phyloP scores from a whole-genome alignment of 2,113 vertebrate species.

The Spilogale gracilis region DNA sequence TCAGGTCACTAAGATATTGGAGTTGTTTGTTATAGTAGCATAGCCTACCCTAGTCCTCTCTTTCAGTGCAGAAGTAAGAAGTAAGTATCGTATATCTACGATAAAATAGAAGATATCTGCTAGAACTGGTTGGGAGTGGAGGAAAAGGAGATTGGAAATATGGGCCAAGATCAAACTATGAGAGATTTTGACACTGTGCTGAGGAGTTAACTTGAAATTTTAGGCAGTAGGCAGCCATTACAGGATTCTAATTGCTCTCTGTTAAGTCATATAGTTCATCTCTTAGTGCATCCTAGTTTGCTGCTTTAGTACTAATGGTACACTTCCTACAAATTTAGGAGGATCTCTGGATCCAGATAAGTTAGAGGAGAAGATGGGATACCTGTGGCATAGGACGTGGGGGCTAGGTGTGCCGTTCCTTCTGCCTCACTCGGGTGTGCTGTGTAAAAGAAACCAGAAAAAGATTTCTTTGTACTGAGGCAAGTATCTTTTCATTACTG shows the following conservation, averaged over 20 bases:
- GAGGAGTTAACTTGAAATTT: neutral
- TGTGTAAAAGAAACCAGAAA: neutral
- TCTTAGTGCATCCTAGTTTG: neutral
- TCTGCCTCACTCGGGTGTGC: no score
- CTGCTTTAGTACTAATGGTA: neutral
- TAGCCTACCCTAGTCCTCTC: neutral
- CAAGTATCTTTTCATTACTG: neutral
- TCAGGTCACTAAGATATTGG: constrained; percentile 14
- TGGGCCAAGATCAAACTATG: neutral
- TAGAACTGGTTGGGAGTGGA: neutral
- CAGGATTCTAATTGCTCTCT: neutral
- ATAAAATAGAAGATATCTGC: neutral
- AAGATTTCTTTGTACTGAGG: neutral
- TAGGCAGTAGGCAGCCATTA: neutral
- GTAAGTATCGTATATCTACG: neutral
- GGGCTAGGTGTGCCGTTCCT: neutral
- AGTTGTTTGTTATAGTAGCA: neutral
- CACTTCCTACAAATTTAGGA: neutral
- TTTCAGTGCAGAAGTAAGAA: neutral
- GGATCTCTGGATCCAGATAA: neutral
- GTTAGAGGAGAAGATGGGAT: neutral
- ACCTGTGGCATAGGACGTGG: neutral
- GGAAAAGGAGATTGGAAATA: constrained; percentile 21
- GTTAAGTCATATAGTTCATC: neutral
- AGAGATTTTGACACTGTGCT: neutral